These are phyloP conservation scores for Eristalis tenax DNA, from an alignment of 2,888 invertebrate genomes.

Conservation along the genomic window DNA sequence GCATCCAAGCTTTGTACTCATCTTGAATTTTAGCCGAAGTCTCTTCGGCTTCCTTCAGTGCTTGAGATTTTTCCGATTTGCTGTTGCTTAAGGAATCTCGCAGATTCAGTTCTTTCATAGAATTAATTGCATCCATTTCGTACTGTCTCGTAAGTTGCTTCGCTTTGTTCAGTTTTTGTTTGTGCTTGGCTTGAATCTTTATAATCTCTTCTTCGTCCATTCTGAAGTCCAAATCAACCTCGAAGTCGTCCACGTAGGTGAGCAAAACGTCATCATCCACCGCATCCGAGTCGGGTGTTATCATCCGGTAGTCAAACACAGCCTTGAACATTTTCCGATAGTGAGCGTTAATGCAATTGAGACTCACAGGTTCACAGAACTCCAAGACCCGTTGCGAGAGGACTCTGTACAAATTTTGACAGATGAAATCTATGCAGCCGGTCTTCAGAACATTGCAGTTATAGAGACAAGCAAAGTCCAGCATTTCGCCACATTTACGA, in stretches of 20 bases:
- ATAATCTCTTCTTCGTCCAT: conserved; percentile 78
- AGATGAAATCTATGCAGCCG: conserved; percentile 89
- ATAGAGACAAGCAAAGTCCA: conserved; percentile 89
- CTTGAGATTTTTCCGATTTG: conserved; percentile 47
- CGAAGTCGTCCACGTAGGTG: conserved; percentile 80
- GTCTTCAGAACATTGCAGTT: conserved; percentile 88
- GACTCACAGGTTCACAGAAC: conserved; percentile 83
- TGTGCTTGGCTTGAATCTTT: conserved; percentile 72
- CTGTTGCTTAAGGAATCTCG: conserved; percentile 66
- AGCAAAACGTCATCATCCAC: conserved; percentile 83
- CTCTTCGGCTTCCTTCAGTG: conserved; percentile 63
- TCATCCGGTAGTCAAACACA: conserved; percentile 84
- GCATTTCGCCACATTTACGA: conserved; percentile 88
- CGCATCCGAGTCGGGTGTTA: conserved; percentile 87
- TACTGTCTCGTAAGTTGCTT: conserved; percentile 77
- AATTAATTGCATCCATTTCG: conserved; percentile 79
- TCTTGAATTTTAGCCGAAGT: conserved; percentile 67
- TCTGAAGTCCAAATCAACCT: conserved; percentile 83
- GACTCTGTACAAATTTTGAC: conserved; percentile 87
- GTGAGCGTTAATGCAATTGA: conserved; percentile 86
- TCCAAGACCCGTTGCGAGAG: conserved; percentile 87
- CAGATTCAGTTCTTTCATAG: conserved; percentile 78
- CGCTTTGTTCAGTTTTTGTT: conserved; percentile 75
- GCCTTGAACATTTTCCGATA: conserved; percentile 84
- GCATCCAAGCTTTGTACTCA: conserved; percentile 78